phyloP scores from a whole-genome alignment of 1,140 invertebrate genomes.

The Himalopsyche phryganea region DNA sequence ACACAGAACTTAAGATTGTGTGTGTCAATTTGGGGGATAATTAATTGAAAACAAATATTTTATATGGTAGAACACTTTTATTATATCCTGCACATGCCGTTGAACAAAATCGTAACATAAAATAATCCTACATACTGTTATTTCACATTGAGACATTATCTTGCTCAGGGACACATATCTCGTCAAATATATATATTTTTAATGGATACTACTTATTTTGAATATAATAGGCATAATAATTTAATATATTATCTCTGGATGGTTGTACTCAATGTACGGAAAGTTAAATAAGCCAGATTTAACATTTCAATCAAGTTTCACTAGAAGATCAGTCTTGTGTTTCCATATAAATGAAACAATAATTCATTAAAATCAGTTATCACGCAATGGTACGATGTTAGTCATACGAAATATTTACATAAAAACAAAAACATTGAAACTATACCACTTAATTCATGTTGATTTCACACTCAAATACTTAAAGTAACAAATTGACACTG shows the following conservation, averaged over 20 bases:
- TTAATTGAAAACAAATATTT: constrained; percentile 7
- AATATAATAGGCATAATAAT: constrained; percentile 27
- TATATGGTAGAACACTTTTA: constrained; percentile 33
- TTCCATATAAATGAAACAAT: constrained; percentile 28
- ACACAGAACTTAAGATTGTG: no score
- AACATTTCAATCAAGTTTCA: constrained; percentile 31
- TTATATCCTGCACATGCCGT: constrained; percentile 31
- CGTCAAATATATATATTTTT: constrained; percentile 21
- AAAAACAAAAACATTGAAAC: constrained; percentile 2
- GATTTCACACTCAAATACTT: neutral
- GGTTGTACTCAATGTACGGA: constrained; percentile 29
- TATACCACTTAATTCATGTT: no score
- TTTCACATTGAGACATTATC: constrained; percentile 8
- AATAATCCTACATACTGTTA: constrained; percentile 23
- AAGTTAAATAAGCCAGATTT: constrained; percentile 26
- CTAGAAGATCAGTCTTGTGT: constrained; percentile 35
- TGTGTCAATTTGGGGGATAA: no score
- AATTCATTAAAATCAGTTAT: constrained; percentile 31
- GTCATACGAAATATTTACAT: constrained; percentile 21
- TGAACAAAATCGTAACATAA: constrained; percentile 28
- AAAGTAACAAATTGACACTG: constrained; percentile 2
- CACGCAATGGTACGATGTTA: constrained; percentile 28
- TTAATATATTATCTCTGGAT: constrained; percentile 24
- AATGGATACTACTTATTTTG: constrained; percentile 9
- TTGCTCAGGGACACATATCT: constrained; percentile 26